A percentile compares a stretch with the other conserved stretches of the same genome.
Evolutionary conservation across 2,888 invertebrate species (phyloP).

Genomic region (Agonopterix arenella): DNA sequence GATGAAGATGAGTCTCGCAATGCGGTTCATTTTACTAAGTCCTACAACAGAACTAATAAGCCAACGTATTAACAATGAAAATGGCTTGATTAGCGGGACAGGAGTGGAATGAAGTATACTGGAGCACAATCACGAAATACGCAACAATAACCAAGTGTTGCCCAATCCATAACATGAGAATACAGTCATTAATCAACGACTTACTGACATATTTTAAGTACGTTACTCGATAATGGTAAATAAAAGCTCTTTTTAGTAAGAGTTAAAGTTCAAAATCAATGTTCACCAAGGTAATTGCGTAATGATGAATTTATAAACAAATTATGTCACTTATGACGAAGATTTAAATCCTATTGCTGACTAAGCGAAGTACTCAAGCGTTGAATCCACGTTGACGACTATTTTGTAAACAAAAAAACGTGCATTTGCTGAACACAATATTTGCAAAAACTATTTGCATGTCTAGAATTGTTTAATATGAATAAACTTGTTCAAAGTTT

Average conservation of each 20-base stretch:
- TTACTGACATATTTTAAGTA: conserved; percentile 32
- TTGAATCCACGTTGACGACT: conserved; percentile 9
- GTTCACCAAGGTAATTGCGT: conserved; percentile 13
- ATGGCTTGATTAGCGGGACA: background rate
- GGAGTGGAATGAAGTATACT: conserved; percentile 9
- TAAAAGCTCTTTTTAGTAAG: conserved; percentile 2
- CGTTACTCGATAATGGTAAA: conserved; percentile 20
- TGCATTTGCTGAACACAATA: background rate
- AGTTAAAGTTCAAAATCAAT: conserved; percentile 6
- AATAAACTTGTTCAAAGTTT: too few species aligned
- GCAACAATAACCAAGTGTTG: conserved; percentile 34
- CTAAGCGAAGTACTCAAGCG: conserved; percentile 1
- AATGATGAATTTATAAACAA: conserved; percentile 13
- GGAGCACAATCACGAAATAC: conserved; percentile 28
- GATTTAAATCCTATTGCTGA: conserved; percentile 7
- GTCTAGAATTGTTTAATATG: background rate
- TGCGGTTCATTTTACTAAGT: background rate
- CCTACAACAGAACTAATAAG: too few species aligned
- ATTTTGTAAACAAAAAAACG: conserved; percentile 4
- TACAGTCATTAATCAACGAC: conserved; percentile 39
- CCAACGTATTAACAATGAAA: too few species aligned
- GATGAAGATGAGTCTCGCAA: conserved; percentile 34
- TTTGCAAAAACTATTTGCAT: background rate
- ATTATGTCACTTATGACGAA: conserved; percentile 14
- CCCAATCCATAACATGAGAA: conserved; percentile 30